Conservation (phyloP, 1,140 invertebrate genomes). For the Antheraea pernyi region DNA sequence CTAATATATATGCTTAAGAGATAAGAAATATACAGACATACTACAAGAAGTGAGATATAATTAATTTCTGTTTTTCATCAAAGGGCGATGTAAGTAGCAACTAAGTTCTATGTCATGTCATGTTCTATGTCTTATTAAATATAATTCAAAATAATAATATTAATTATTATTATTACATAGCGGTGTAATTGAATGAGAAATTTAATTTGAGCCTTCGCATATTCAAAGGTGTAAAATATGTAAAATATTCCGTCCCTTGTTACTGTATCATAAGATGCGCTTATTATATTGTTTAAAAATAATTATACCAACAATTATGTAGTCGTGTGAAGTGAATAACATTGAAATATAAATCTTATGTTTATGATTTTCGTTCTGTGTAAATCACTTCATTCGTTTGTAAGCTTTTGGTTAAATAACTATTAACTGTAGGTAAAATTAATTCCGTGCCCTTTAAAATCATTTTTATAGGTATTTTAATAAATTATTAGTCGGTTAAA, state of each 20-base stretch:
- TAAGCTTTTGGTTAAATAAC: not conserved
- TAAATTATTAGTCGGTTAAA: not conserved
- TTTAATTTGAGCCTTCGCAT: constrained; percentile 44
- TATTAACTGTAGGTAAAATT: not conserved
- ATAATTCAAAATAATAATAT: no score
- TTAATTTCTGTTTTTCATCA: no score
- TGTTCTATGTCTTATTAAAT: no score
- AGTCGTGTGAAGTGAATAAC: not conserved
- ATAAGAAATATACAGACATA: no score
- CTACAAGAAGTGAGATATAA: no score
- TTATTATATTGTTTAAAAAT: constrained; percentile 25
- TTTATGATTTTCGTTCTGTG: not conserved
- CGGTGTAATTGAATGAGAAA: not conserved
- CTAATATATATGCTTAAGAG: no score
- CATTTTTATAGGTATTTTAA: not conserved
- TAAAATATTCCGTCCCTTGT: constrained; percentile 35
- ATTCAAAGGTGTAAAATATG: constrained; percentile 51
- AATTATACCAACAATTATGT: constrained; percentile 20
- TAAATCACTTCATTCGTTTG: not conserved
- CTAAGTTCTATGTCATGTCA: no score
- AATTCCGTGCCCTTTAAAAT: not conserved
- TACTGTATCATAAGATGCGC: constrained; percentile 17
- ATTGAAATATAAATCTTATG: not conserved
- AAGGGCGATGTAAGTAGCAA: no score
- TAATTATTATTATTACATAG: not conserved